Evolutionary conservation across 2,888 invertebrate genomes (phyloP).

Genomic region (Endomychus coccineus): DNA sequence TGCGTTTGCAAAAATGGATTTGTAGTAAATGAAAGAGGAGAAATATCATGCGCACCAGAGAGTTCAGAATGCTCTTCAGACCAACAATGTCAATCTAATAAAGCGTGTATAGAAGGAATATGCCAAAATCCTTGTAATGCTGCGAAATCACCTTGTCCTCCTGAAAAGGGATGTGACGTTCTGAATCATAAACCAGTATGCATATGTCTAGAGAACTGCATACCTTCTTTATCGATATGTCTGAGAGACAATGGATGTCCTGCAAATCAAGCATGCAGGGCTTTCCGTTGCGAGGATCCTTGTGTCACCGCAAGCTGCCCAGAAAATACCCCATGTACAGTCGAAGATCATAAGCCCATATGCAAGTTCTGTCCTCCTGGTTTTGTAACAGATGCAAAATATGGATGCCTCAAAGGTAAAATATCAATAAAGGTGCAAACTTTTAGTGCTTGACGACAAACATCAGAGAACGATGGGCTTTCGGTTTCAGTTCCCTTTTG

Average conservation of each 20-base stretch:
- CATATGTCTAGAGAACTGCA: slow-evolving; percentile 81
- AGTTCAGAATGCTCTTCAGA: slow-evolving; percentile 68
- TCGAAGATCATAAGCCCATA: slow-evolving; percentile 89
- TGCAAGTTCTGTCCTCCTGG: slow-evolving; percentile 95
- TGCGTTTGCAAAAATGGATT: slow-evolving; percentile 88
- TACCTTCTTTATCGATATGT: slow-evolving; percentile 79
- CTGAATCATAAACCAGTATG: slow-evolving; percentile 81
- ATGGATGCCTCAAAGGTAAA: slow-evolving; percentile 96
- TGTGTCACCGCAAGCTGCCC: slow-evolving; percentile 81
- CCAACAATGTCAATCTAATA: slow-evolving; percentile 78
- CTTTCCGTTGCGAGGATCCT: slow-evolving; percentile 86
- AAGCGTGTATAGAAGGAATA: slow-evolving; percentile 74
- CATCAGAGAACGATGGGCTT: slow-evolving; percentile 34
- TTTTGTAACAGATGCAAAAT: slow-evolving; percentile 84
- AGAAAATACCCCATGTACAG: slow-evolving; percentile 80
- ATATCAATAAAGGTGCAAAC: slow-evolving; percentile 29
- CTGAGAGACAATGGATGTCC: slow-evolving; percentile 85
- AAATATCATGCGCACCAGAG: slow-evolving; percentile 79
- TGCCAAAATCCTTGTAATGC: slow-evolving; percentile 82
- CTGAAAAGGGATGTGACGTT: slow-evolving; percentile 81
- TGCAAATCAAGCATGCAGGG: slow-evolving; percentile 74
- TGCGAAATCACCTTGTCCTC: slow-evolving; percentile 58
- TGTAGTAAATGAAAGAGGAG: slow-evolving; percentile 79
- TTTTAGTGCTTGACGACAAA: slow-evolving; percentile 34
- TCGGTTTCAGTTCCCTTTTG: slow-evolving; percentile 31